Evolutionary conservation across 2,113 vertebrate genomes (phyloP).

Genomic region (Gadus chalcogrammus): DNA sequence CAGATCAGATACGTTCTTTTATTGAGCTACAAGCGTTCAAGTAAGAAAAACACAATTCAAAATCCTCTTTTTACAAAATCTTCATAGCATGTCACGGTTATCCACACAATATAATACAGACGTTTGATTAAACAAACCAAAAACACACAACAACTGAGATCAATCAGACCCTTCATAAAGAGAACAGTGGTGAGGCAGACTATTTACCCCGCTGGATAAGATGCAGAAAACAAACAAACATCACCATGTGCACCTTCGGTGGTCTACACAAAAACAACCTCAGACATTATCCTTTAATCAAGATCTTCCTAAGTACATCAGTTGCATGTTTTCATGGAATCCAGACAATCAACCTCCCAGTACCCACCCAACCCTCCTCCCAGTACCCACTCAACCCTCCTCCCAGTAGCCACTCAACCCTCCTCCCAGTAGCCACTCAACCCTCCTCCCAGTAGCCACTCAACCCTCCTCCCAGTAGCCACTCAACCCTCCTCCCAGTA

Average conservation of each 20-base stretch:
- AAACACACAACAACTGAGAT: constrained; percentile 14
- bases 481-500: no score
- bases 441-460: no score
- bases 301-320: neutral
- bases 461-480: no score
- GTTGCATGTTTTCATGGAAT: neutral
- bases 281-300: neutral
- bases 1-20: no score
- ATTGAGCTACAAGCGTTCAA: neutral
- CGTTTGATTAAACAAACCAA: constrained; percentile 5
- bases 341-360: neutral
- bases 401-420: no score
- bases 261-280: neutral
- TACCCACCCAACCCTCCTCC: no score
- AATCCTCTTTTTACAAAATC: neutral
- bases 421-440: no score
- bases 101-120: neutral
- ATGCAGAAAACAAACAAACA: neutral
- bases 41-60: no score
- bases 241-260: neutral
- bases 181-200: neutral
- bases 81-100: neutral
- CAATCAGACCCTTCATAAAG: neutral
- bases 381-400: no score
- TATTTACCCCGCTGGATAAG: constrained; percentile 3